These are phyloP conservation scores for Sebastes matsubarae DNA, from an alignment of 2,797 vertebrate genomes.

Conservation along the genomic window DNA sequence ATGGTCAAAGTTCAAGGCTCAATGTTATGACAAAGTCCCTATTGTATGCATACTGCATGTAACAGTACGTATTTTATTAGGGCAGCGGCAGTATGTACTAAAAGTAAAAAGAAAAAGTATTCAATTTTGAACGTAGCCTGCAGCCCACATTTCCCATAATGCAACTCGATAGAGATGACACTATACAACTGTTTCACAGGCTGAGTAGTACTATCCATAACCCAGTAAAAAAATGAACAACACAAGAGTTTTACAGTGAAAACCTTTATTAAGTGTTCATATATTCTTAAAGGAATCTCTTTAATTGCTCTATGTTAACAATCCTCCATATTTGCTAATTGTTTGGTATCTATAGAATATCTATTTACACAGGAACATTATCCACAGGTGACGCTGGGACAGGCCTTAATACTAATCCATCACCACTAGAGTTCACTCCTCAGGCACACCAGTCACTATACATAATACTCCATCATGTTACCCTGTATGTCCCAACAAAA, in stretches of 20 bases:
- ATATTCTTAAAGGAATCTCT: slow-evolving; percentile 71
- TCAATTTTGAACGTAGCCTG: too few relatives aligned
- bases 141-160: neutral
- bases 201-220: neutral
- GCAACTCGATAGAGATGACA: neutral
- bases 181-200: neutral
- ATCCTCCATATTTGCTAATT: slow-evolving; percentile 52
- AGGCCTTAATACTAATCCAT: slow-evolving; percentile 38
- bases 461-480: slow-evolving; percentile 53
- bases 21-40: too few relatives aligned
- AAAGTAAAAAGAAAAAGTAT: too few relatives aligned
- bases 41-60: too few relatives aligned
- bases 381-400: slow-evolving; percentile 70
- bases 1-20: too few relatives aligned
- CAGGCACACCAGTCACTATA: slow-evolving; percentile 27
- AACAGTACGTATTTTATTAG: too few relatives aligned
- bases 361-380: slow-evolving; percentile 74
- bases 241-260: slow-evolving; percentile 73
- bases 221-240: neutral
- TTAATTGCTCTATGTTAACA: slow-evolving; percentile 54
- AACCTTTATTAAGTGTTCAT: slow-evolving; percentile 81
- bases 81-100: too few relatives aligned
- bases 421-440: slow-evolving; percentile 20
- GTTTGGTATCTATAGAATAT: slow-evolving; percentile 72
- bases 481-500: slow-evolving; percentile 76